Evolutionary conservation across 1,140 invertebrate species (phyloP).

Genomic region (Lepidotrigona ventralis): DNA sequence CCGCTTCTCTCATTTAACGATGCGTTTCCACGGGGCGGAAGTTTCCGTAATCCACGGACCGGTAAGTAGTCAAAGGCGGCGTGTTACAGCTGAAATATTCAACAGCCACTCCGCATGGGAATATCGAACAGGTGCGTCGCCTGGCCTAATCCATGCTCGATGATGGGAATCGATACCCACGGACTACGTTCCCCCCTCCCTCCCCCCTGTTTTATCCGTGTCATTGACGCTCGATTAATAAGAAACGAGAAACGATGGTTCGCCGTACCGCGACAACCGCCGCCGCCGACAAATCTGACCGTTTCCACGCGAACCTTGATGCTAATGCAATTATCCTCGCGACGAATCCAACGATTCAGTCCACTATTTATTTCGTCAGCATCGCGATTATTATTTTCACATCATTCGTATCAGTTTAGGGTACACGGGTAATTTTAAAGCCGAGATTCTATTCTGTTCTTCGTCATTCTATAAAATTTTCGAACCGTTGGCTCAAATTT

Average conservation of each 20-base stretch:
- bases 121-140: constrained; percentile 43
- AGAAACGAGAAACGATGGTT: constrained; percentile 20
- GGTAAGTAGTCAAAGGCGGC: constrained; percentile 62
- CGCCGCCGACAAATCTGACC: neutral
- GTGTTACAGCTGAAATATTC: constrained; percentile 64
- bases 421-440: neutral
- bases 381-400: neutral
- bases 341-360: neutral
- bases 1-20: constrained; percentile 42
- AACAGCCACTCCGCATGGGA: constrained; percentile 54
- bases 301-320: constrained; percentile 3
- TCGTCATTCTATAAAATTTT: neutral
- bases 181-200: neutral
- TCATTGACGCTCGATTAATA: neutral
- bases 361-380: neutral
- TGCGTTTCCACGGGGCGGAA: constrained; percentile 62
- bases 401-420: neutral
- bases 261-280: neutral
- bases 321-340: neutral
- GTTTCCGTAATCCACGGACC: constrained; percentile 57
- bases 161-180: constrained; percentile 19
- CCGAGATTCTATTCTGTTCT: neutral
- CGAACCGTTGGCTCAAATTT: neutral
- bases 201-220: neutral
- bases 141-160: constrained; percentile 30